Evolutionary conservation across 1,140 invertebrate species (phyloP), one percentile per base, ranked within the genome.

Genomic region (Drosophila truncata): DNA sequence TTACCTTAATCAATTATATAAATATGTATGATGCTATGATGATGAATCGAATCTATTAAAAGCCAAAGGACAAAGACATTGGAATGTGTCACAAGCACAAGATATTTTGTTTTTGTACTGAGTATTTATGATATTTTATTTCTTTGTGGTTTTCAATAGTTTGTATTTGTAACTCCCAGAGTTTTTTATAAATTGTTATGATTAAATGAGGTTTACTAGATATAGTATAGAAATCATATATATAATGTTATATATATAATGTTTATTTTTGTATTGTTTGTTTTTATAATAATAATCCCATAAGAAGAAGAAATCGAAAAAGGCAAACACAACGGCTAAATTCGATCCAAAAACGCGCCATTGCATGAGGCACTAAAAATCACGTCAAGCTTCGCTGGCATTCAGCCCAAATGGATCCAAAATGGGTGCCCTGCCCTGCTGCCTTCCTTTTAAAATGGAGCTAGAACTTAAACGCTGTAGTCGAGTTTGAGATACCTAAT

Each of bases 381-480:
- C 57, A 20, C 62, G 47, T 75, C 73, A 65, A 50, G 50, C 59
- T 64, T 63, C 59, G 41, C 16, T 74, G 70, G 58, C 60, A 75
- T 20, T 25, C 33, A 67, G 35, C 14, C 62, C 72, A 61, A 64
- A 65, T 42, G 8, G 27, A 52, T 33, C 1, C 41, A 37, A 72
- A 25, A 29, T 35, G 23, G 31, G 29, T 42, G 31, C 67, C 49
- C 57, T 44, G 42, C 57, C 49, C 69, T 39, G 44, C 11, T 74
- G 31, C 20, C 52, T 65, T 63, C 29, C 33, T 37, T 33, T 25
- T 14, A 25, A 60, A 42, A 61, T 18, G 3, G 0, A 23, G 14
- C 4, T 7, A 37, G 0, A 54, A 54, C 8, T 16, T 16, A 10
- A 16, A 5, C 4, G 11, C 0, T 16, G 4, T 54, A 54, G 52